Evolutionary conservation across 2,888 invertebrate genomes (phyloP).

Genomic region (Melieria crassipennis): DNA sequence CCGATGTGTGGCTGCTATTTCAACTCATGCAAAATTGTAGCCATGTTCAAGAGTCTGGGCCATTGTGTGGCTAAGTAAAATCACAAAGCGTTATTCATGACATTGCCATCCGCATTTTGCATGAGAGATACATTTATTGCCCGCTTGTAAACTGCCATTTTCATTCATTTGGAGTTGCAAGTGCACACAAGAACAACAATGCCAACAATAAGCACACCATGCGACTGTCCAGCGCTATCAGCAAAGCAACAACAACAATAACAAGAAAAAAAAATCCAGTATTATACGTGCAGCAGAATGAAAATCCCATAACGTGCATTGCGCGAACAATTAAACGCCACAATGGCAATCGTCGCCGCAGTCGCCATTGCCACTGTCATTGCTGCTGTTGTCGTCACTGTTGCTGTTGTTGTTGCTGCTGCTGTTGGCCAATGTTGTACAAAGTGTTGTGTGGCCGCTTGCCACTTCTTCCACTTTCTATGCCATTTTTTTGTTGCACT

Average conservation of each 20-base stretch:
- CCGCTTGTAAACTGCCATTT: background rate
- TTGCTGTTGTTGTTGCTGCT: background rate
- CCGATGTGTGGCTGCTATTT: too few relatives aligned
- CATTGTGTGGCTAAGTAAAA: too few relatives aligned
- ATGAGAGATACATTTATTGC: conserved; percentile 1
- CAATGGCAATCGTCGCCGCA: conserved; percentile 14
- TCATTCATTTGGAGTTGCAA: background rate
- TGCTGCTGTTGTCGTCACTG: conserved; percentile 17
- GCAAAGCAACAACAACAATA: background rate
- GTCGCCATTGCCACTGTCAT: background rate
- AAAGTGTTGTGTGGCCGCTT: conserved; percentile 15
- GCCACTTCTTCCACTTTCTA: background rate
- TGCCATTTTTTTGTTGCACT: background rate
- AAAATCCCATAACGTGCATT: conserved; percentile 29
- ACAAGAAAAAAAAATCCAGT: background rate
- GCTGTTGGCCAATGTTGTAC: background rate
- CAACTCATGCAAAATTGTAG: too few relatives aligned
- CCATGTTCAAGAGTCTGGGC: too few relatives aligned
- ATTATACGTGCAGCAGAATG: conserved; percentile 12
- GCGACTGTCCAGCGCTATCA: background rate
- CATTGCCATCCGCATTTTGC: conserved; percentile 9
- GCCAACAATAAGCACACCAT: too few relatives aligned
- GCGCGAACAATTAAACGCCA: conserved; percentile 29
- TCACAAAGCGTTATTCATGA: conserved; percentile 10
- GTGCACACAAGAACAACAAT: background rate